Conservation (phyloP, 2,113 vertebrate species). For the Paratilapia polleni region DNA sequence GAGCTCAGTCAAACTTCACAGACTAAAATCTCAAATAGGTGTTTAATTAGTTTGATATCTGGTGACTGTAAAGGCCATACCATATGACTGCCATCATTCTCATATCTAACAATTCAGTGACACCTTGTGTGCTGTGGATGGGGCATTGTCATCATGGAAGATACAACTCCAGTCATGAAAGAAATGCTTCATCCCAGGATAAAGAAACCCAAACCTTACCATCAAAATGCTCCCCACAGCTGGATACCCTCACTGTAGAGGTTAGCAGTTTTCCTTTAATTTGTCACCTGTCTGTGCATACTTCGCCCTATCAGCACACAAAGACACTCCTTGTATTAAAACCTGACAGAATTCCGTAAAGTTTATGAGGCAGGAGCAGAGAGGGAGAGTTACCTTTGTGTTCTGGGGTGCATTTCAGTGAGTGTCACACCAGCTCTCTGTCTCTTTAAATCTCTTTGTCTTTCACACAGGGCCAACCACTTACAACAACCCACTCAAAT, state of each 20-base stretch:
- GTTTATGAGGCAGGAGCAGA: conserved; percentile 11
- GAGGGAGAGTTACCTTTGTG: background rate
- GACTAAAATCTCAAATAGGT: too few relatives aligned
- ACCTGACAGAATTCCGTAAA: background rate
- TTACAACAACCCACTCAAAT: conserved; percentile 58
- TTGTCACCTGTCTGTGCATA: background rate
- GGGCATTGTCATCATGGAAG: background rate
- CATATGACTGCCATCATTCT: too few relatives aligned
- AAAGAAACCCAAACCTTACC: background rate
- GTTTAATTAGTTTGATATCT: too few relatives aligned
- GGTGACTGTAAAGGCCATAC: too few relatives aligned
- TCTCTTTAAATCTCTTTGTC: conserved; percentile 71
- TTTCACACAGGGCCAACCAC: conserved; percentile 52
- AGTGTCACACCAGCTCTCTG: conserved; percentile 34
- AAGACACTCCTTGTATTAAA: conserved; percentile 25
- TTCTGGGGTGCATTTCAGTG: background rate
- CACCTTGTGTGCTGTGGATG: background rate
- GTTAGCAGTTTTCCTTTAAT: background rate
- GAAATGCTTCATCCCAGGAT: background rate
- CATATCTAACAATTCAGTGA: background rate
- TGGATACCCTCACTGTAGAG: background rate
- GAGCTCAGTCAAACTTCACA: background rate
- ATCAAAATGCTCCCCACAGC: background rate
- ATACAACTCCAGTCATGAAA: background rate
- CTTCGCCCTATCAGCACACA: background rate